Conservation (phyloP, 2,113 vertebrate genomes). For the Platanista minor region DNA sequence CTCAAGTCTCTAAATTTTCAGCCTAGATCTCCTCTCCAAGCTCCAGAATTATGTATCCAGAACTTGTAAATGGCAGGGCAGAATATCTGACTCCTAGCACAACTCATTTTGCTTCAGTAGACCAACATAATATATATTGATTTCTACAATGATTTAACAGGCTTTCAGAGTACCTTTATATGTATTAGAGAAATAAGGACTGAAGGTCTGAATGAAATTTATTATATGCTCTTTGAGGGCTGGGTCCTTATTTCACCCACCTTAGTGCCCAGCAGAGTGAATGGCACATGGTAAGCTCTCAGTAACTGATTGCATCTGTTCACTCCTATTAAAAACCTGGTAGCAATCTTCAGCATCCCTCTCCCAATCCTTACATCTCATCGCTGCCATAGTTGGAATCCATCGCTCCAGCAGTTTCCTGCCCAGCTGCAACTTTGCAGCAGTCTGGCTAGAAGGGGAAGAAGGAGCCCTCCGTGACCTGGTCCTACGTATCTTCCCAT, state of each 20-base stretch:
- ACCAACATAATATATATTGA: not conserved
- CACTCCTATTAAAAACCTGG: not conserved
- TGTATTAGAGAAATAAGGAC: not conserved
- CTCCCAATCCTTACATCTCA: not conserved
- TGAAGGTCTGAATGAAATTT: not conserved
- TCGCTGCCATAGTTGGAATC: not conserved
- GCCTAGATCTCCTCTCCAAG: not conserved
- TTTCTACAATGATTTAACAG: not conserved
- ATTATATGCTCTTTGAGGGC: not conserved
- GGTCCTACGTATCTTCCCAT: not conserved
- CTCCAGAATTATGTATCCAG: not conserved
- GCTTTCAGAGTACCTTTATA: not conserved
- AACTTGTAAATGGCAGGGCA: not conserved
- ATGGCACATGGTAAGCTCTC: not conserved
- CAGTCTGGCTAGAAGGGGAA: not conserved
- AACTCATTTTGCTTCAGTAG: not conserved
- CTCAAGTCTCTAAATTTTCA: not conserved
- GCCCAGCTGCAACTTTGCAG: not conserved
- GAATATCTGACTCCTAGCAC: not conserved
- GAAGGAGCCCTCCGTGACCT: not conserved
- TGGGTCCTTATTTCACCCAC: not conserved
- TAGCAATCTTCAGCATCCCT: not conserved
- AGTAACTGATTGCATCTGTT: not conserved
- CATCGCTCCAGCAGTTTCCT: not conserved
- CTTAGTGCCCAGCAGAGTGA: not conserved